Conservation (phyloP, 2,888 invertebrate genomes). For the Nemotelus pantherinus region DNA sequence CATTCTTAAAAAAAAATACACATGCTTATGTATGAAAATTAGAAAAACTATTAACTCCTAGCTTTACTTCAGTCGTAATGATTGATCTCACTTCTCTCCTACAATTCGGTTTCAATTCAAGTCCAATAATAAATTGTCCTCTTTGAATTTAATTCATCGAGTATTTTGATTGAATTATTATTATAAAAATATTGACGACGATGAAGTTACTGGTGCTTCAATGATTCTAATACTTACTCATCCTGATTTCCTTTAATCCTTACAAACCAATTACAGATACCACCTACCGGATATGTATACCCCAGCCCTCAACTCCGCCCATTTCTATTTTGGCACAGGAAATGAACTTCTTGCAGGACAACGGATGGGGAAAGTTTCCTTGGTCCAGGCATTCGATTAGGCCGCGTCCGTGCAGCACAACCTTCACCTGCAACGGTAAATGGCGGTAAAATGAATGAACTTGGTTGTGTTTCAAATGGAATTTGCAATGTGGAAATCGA, state of each 20-base stretch:
- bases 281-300: constrained; percentile 89
- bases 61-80: constrained; percentile 27
- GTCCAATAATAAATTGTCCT: background rate
- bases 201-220: too few species aligned
- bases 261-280: constrained; percentile 83
- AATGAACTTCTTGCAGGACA: constrained; percentile 90
- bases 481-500: too few species aligned
- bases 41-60: constrained; percentile 11
- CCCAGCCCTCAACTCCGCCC: constrained; percentile 82
- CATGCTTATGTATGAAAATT: background rate
- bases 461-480: too few species aligned
- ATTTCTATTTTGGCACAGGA: constrained; percentile 87
- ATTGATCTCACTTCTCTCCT: background rate
- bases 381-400: constrained; percentile 86
- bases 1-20: too few species aligned
- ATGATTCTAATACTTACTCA: background rate
- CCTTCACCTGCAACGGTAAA: constrained; percentile 61
- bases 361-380: constrained; percentile 91
- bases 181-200: too few species aligned
- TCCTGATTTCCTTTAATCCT: constrained; percentile 64
- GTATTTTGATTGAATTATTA: background rate
- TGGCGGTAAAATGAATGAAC: background rate
- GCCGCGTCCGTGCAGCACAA: constrained; percentile 73
- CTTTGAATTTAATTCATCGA: background rate
- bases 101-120: background rate